phyloP scores from a whole-genome alignment of 2,113 vertebrate species.

The Hydrochoerus hydrochaeris region DNA sequence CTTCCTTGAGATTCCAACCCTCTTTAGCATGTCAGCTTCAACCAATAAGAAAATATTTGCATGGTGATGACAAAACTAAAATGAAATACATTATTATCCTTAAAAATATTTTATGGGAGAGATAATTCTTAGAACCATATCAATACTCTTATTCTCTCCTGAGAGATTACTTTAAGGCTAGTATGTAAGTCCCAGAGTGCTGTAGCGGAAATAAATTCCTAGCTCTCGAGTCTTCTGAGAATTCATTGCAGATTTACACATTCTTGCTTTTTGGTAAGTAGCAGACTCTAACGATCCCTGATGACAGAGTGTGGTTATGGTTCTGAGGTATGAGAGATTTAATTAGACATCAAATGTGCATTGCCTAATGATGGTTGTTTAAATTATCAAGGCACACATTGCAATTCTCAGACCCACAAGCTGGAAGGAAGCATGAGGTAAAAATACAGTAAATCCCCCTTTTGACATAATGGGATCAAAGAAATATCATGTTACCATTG shows the following conservation, averaged over 20 bases:
- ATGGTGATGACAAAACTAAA: conserved; percentile 81
- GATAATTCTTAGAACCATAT: conserved; percentile 79
- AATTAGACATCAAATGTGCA: conserved; percentile 80
- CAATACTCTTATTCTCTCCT: conserved; percentile 72
- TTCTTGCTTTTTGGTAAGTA: conserved; percentile 59
- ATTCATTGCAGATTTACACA: conserved; percentile 77
- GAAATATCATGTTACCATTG: neutral
- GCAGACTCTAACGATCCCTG: conserved; percentile 62
- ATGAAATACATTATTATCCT: conserved; percentile 81
- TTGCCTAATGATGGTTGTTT: conserved; percentile 74
- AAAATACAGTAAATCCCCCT: conserved; percentile 74
- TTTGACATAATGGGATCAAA: conserved; percentile 62
- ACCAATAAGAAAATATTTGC: conserved; percentile 80
- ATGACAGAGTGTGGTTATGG: conserved; percentile 67
- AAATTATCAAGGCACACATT: conserved; percentile 56
- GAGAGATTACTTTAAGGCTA: conserved; percentile 81
- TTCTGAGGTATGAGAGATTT: conserved; percentile 71
- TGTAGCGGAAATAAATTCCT: conserved; percentile 80
- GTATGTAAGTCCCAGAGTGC: conserved; percentile 72
- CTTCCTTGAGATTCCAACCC: conserved; percentile 64
- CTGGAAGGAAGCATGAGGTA: conserved; percentile 71
- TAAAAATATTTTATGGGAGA: conserved; percentile 82
- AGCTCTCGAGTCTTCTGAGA: conserved; percentile 67
- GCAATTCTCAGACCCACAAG: conserved; percentile 43
- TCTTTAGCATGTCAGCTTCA: conserved; percentile 68